These are phyloP conservation scores for Collichthys lucidus DNA, from an alignment of 2,113 vertebrate species.

Conservation along the genomic window DNA sequence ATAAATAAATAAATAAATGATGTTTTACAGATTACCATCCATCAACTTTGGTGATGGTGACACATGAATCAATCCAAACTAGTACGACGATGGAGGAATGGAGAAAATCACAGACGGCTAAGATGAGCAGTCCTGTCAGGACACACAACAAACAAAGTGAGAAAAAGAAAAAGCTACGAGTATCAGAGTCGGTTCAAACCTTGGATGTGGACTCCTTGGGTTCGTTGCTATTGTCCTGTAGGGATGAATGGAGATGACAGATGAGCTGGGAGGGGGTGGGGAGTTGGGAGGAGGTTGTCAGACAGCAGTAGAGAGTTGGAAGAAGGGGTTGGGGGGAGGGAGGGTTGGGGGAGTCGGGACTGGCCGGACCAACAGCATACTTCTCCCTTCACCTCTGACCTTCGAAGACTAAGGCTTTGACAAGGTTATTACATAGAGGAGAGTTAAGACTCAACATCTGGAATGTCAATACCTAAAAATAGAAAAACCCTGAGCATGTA, in stretches of 20 bases:
- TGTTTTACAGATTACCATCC: neutral
- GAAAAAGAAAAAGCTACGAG: neutral
- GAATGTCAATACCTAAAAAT: conserved; percentile 73
- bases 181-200: conserved; percentile 79
- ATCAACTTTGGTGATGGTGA: neutral
- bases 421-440: conserved; percentile 81
- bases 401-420: conserved; percentile 81
- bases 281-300: conserved; percentile 81
- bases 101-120: conserved; percentile 8
- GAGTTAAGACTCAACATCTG: conserved; percentile 77
- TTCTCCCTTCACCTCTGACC: conserved; percentile 79
- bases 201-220: conserved; percentile 98
- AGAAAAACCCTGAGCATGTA: conserved; percentile 78
- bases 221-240: conserved; percentile 99
- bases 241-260: conserved; percentile 99
- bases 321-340: conserved; percentile 53
- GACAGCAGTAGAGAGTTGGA: conserved; percentile 83
- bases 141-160: conserved; percentile 3
- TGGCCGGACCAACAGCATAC: conserved; percentile 72
- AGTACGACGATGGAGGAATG: neutral
- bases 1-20: neutral
- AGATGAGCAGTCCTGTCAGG: neutral
- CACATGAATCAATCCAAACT: neutral
- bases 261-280: conserved; percentile 91
- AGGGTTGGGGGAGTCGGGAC: conserved; percentile 42